Evolutionary conservation across 2,113 vertebrate species (phyloP).

Genomic region (Pterocles gutturalis): DNA sequence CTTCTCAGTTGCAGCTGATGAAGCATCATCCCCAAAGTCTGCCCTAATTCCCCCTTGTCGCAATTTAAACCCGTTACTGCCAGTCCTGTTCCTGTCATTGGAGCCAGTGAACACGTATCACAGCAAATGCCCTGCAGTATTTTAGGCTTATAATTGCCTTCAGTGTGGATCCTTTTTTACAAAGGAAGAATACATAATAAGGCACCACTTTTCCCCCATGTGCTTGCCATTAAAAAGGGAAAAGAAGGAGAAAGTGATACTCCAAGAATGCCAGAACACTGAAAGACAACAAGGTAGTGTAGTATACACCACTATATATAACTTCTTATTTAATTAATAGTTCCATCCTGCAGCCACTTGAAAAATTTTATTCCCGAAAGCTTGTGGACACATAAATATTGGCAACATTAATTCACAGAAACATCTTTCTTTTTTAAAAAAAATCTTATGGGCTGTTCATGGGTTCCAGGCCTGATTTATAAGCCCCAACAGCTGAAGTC

Average conservation of each 20-base stretch:
- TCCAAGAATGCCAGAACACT: not conserved
- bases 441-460: not conserved
- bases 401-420: not conserved
- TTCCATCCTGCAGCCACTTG: not conserved
- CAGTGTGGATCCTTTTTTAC: not conserved
- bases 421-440: not conserved
- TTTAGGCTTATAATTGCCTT: not conserved
- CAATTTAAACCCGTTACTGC: not conserved
- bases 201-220: not conserved
- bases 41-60: not conserved
- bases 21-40: rapidly evolving
- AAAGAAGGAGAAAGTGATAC: not conserved
- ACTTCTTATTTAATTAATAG: not conserved
- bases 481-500: not conserved
- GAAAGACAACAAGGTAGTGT: not conserved
- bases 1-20: not conserved
- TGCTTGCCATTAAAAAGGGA: not conserved
- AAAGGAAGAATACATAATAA: not conserved
- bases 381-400: not conserved
- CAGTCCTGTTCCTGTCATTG: not conserved
- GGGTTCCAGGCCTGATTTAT: not conserved
- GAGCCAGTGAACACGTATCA: not conserved
- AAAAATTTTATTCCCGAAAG: not conserved
- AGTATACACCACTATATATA: not conserved
- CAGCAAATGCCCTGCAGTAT: not conserved